These are phyloP conservation scores for Proteles cristata DNA, from an alignment of 2,113 vertebrate species.

Conservation along the genomic window DNA sequence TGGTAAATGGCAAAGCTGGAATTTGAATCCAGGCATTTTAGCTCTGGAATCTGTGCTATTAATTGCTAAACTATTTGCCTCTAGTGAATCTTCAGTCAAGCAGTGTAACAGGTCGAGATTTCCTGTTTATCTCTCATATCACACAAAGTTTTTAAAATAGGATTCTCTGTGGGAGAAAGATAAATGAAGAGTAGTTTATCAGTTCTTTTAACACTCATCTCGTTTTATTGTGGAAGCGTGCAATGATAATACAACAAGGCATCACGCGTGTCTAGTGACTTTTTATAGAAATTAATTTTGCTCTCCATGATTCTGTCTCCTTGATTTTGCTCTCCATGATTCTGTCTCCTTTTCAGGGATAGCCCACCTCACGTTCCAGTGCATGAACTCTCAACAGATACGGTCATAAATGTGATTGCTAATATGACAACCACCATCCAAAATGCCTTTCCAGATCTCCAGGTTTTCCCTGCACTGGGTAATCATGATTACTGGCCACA, in stretches of 20 bases:
- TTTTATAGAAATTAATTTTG: not conserved
- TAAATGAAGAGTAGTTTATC: not conserved
- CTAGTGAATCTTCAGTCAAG: not conserved
- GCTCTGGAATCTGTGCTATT: not conserved
- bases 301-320: slow-evolving; percentile 22
- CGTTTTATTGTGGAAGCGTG: not conserved
- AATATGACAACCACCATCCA: slow-evolving; percentile 93
- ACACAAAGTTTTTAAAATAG: not conserved
- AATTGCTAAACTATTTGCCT: not conserved
- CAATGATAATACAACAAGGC: not conserved
- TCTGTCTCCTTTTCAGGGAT: slow-evolving; percentile 87
- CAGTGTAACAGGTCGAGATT: not conserved
- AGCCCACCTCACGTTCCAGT: slow-evolving; percentile 95
- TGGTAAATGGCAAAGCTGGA: not conserved
- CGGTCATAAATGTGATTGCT: slow-evolving; percentile 92
- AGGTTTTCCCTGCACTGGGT: slow-evolving; percentile 94
- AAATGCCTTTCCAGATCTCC: slow-evolving; percentile 90
- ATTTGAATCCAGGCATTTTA: not conserved
- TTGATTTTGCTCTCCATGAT: slow-evolving; percentile 28
- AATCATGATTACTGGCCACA: slow-evolving; percentile 99
- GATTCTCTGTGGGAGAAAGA: not conserved
- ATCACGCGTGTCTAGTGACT: not conserved
- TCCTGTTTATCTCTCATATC: not conserved
- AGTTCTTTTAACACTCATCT: not conserved
- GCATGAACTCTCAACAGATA: slow-evolving; percentile 91